Evolutionary conservation across 2,113 vertebrate species (phyloP).

Genomic region (Synchiropus splendidus): DNA sequence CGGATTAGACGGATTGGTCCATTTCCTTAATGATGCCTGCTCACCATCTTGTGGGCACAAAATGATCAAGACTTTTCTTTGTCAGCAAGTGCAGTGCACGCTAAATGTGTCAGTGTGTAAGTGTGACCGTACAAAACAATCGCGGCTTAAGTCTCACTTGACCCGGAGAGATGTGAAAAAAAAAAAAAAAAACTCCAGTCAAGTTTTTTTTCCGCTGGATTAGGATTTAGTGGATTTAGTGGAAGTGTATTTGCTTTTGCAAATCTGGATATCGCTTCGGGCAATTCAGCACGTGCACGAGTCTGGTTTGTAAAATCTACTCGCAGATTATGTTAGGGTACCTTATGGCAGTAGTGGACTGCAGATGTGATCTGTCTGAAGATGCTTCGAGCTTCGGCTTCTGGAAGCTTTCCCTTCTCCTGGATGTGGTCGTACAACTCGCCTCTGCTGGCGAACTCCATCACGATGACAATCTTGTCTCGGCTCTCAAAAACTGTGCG

Average conservation of each 20-base stretch:
- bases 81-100: constrained; percentile 10
- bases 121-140: constrained; percentile 39
- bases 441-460: constrained; percentile 72
- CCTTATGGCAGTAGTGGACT: constrained; percentile 73
- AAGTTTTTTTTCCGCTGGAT: constrained; percentile 48
- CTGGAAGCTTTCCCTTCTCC: constrained; percentile 55
- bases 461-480: constrained; percentile 75
- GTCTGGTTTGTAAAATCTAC: constrained; percentile 6
- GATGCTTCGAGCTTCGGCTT: constrained; percentile 67
- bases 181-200: constrained; percentile 43
- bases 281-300: constrained; percentile 14
- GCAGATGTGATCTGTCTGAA: constrained; percentile 73
- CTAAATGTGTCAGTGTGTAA: constrained; percentile 52
- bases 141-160: constrained; percentile 39
- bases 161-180: constrained; percentile 41
- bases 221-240: constrained; percentile 48
- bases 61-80: constrained; percentile 9
- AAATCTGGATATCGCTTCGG: constrained; percentile 7
- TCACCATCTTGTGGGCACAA: constrained; percentile 16
- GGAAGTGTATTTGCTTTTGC: constrained; percentile 24
- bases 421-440: constrained; percentile 74
- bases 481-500: constrained; percentile 70
- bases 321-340: constrained; percentile 15
- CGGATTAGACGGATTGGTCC: constrained; percentile 19
- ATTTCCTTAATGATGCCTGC: constrained; percentile 13